A percentile compares a stretch with the other conserved stretches of the same genome.
phyloP scores from a whole-genome alignment of 2,113 vertebrate genomes.

The Falcunculus frontatus region DNA sequence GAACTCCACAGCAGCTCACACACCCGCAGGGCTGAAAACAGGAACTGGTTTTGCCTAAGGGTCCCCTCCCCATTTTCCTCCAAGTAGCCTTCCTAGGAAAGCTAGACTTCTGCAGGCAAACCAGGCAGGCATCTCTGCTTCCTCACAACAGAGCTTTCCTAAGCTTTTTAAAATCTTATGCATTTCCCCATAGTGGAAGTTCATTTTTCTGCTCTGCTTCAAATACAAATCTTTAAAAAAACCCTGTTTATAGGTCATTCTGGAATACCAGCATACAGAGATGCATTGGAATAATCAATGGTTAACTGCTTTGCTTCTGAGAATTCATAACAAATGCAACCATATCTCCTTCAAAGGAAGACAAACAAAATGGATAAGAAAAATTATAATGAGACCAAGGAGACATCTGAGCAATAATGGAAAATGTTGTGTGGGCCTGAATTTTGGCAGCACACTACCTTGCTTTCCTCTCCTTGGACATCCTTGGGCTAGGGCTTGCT shows the following conservation, averaged over 20 bases:
- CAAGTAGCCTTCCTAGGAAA: not conserved
- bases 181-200: not conserved
- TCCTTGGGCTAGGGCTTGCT: rapidly evolving
- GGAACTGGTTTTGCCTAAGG: not conserved
- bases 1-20: not conserved
- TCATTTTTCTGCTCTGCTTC: not conserved
- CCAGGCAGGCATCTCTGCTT: not conserved
- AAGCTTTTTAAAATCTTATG: not conserved
- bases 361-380: not conserved
- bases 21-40: not conserved
- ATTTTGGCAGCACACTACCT: not conserved
- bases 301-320: not conserved
- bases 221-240: not conserved
- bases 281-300: not conserved
- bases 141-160: not conserved
- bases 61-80: not conserved
- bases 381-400: not conserved
- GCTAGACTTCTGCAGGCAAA: not conserved
- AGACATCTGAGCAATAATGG: not conserved
- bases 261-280: not conserved
- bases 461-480: not conserved
- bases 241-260: not conserved
- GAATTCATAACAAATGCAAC: not conserved
- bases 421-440: not conserved
- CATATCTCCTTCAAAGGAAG: not conserved